Conservation (phyloP, 2,113 vertebrate species). For the Coregonus clupeaformis region DNA sequence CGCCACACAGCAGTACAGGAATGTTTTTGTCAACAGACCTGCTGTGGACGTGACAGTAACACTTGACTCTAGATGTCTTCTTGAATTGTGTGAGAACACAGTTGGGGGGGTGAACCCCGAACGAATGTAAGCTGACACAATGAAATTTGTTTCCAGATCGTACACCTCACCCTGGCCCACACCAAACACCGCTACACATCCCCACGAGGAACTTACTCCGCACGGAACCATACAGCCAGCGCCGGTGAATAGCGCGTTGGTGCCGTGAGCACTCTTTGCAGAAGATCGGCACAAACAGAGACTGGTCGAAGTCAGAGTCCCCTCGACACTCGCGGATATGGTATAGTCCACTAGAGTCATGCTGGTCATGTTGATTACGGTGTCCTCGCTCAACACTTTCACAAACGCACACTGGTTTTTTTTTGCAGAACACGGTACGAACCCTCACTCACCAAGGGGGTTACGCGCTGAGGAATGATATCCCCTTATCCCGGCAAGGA, state of each 20-base stretch:
- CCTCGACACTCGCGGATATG: background rate
- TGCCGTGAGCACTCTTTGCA: too few relatives aligned
- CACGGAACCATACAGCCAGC: too few relatives aligned
- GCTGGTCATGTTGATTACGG: conserved; percentile 3
- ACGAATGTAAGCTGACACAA: background rate
- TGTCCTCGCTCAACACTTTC: too few relatives aligned
- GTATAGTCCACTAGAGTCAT: background rate
- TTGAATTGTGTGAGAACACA: too few relatives aligned
- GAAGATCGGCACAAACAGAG: background rate
- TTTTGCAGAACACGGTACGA: conserved; percentile 2
- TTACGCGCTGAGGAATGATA: background rate
- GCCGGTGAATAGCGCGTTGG: too few relatives aligned
- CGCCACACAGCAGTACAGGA: background rate
- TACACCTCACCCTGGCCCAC: background rate
- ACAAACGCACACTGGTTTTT: conserved; percentile 5
- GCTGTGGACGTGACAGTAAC: conserved; percentile 6
- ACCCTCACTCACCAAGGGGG: background rate
- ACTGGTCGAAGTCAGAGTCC: too few relatives aligned
- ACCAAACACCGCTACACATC: background rate
- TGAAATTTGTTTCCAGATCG: background rate
- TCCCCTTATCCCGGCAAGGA: too few relatives aligned
- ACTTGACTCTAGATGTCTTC: conserved; percentile 7
- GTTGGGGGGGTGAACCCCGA: conserved; percentile 4
- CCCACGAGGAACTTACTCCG: background rate
- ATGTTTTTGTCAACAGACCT: background rate